Base-by-base conservation (phyloP, 1,140 invertebrate species). In the Drosophila setifemur region DNA sequence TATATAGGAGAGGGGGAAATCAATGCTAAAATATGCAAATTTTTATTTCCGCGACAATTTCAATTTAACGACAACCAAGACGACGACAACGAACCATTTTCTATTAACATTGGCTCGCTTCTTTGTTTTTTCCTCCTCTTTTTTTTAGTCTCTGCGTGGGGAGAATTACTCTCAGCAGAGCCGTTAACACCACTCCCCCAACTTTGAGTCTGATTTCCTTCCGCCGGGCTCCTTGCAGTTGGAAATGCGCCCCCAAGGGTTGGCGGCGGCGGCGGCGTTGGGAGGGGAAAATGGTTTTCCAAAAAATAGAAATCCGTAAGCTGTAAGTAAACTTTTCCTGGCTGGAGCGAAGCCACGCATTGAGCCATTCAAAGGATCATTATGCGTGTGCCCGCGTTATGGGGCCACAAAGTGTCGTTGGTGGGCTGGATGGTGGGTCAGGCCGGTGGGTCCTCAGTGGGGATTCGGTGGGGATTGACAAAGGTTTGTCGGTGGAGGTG, bases 11-110 rank as follows among this genome's bases (percentile, higher is more conserved):
- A 3, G 31, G 25, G n/a, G 55, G 37, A 87, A 87, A 87, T 87
- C 83, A 87, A 88, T 87, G 83, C 82, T 87, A 71, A 88, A 87
- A 88, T 87, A 87, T 87, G 83, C 77, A 87, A 87, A 87, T 87
- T 87, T 87, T 89, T 89, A 89, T 86, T 86, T 89, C 67, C 86
- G 77, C 86, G 86, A 86, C 86, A 79, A 89, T 89, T 89, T 89
- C 86, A 89, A 89, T 89, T 89, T 89, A 78, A 73, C 63, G 69
- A 60, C 66, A 81, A 61, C 45, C 48, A 19, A 45, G 55, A 50
- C 33, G 42, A 58, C 57, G 49, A 63, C 63, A 70, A 39, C 48
- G 50, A 58, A 43, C 61, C 74, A 67, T 86, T 86, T 86, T 79
- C 75, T 86, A 86, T 86, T 86, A 86, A 76, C 81, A 44, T 75